phyloP scores from a whole-genome alignment of 2,888 invertebrate species.

The Pristionchus mayeri region DNA sequence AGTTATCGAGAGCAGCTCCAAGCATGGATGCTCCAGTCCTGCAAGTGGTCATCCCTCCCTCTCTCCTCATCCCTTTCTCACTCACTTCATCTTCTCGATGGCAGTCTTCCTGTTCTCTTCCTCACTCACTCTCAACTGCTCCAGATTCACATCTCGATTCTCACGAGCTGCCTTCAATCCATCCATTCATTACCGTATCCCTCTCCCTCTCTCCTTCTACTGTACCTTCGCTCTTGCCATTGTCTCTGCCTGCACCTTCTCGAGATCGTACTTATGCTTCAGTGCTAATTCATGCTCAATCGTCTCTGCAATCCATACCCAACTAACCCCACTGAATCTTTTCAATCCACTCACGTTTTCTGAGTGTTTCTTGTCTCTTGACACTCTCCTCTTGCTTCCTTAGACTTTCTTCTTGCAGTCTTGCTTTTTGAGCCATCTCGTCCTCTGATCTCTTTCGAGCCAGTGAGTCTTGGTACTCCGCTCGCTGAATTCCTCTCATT shows the following conservation, averaged over 20 bases:
- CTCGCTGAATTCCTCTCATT: constrained; percentile 79
- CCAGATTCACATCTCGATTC: constrained; percentile 93
- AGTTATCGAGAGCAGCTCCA: constrained; percentile 91
- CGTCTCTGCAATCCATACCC: constrained; percentile 81
- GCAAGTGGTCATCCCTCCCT: background rate
- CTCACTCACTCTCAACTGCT: constrained; percentile 88
- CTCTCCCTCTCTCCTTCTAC: background rate
- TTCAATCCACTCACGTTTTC: constrained; percentile 78
- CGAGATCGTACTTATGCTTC: constrained; percentile 91
- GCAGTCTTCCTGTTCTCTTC: constrained; percentile 93
- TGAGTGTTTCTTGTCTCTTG: constrained; percentile 94
- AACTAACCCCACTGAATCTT: no score
- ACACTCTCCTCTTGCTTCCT: constrained; percentile 96
- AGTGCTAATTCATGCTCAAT: constrained; percentile 96
- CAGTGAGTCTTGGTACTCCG: constrained; percentile 97
- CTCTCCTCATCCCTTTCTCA: background rate
- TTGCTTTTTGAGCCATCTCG: constrained; percentile 80
- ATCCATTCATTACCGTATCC: background rate
- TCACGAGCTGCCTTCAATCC: constrained; percentile 81
- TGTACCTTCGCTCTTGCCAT: constrained; percentile 79
- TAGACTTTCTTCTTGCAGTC: constrained; percentile 93
- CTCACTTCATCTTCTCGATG: constrained; percentile 93
- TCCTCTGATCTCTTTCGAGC: constrained; percentile 86
- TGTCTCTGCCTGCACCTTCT: constrained; percentile 91
- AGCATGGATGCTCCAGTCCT: constrained; percentile 85